These are phyloP conservation scores for Melieria omissa DNA, from an alignment of 2,888 invertebrate genomes.

Conservation along the genomic window DNA sequence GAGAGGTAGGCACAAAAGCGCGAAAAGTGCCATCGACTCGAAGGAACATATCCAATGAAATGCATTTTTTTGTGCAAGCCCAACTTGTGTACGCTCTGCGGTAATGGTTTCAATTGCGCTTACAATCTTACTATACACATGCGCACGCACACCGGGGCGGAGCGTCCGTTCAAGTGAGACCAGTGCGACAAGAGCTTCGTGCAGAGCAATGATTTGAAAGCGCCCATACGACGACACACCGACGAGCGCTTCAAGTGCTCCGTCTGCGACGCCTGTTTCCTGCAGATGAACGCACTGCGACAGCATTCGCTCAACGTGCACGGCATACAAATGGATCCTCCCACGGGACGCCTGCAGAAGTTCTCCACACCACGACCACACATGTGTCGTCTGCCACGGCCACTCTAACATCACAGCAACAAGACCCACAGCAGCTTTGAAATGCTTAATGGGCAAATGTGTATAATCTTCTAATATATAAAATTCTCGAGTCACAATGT, in stretches of 20 bases:
- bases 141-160: slow-evolving; percentile 71
- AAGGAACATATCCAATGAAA: background rate
- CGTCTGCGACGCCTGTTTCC: slow-evolving; percentile 66
- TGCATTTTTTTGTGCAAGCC: slow-evolving; percentile 63
- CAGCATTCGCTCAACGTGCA: slow-evolving; percentile 70
- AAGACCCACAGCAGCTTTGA: background rate
- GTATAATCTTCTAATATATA: too few species aligned
- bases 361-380: slow-evolving; percentile 12
- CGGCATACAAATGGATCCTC: slow-evolving; percentile 63
- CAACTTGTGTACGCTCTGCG: slow-evolving; percentile 69
- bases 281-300: slow-evolving; percentile 68
- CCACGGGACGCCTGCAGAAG: slow-evolving; percentile 67
- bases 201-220: slow-evolving; percentile 72
- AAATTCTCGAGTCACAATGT: too few species aligned
- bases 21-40: background rate
- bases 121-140: slow-evolving; percentile 72
- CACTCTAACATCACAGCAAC: too few species aligned
- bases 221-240: slow-evolving; percentile 71
- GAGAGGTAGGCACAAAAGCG: slow-evolving; percentile 65
- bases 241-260: slow-evolving; percentile 72
- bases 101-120: slow-evolving; percentile 68
- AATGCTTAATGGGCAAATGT: too few species aligned
- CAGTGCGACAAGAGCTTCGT: slow-evolving; percentile 71
- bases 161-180: slow-evolving; percentile 69
- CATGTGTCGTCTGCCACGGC: background rate